Evolutionary conservation across 1,140 invertebrate genomes (phyloP), one percentile per base, ranked within the genome.

Genomic region (Lethrus apterus): DNA sequence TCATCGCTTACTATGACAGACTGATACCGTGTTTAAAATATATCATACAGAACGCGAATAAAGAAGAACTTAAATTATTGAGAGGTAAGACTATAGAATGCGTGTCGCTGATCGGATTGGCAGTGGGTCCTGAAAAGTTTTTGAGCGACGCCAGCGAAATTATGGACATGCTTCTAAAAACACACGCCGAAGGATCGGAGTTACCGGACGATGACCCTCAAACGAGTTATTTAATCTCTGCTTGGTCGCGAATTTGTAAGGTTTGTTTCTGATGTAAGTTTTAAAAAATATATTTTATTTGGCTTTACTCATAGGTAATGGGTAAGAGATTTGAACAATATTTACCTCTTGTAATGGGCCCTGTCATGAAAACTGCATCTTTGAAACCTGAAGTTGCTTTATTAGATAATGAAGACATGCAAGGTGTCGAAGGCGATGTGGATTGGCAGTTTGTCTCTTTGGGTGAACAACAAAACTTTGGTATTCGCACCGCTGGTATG

Each of bases 381-480:
- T 84, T 98, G 72, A 97, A 96, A 67, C 94, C 97, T 0, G 94
- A 99, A 70, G 90, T 99, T 10, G 89, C 93, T n/a, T 66, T 99
- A 19, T 62, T 99, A 0, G 93, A 98, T 64, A 93, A 94, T 68
- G 88, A 93, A 30, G 88, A 90, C 59, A 79, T 91, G 64, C 81
- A 89, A 58, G 82, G 81, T 30, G 80, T 95, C 32, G 89, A 94
- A 60, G 81, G 83, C 35, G 92, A 96, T 66, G 78, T 89, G 4
- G 94, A 98, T 58, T 99, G 96, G 95, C 91, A 98, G 57, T 98
- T 98, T 69, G 89, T 99, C 14, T 92, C 89, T 9, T 75, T 99
- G 3, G 94, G 94, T 3, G 94, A 99, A 63, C 91, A 95, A 67
- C 89, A 93, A 63, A 93, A 92, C 64, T 92, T 93, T 64, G 90